Percentiles rank a stretch among this genome's conserved stretches.
Evolutionary conservation across 2,888 invertebrate species (phyloP).

Genomic region (Dasysyrphus tricinctus): DNA sequence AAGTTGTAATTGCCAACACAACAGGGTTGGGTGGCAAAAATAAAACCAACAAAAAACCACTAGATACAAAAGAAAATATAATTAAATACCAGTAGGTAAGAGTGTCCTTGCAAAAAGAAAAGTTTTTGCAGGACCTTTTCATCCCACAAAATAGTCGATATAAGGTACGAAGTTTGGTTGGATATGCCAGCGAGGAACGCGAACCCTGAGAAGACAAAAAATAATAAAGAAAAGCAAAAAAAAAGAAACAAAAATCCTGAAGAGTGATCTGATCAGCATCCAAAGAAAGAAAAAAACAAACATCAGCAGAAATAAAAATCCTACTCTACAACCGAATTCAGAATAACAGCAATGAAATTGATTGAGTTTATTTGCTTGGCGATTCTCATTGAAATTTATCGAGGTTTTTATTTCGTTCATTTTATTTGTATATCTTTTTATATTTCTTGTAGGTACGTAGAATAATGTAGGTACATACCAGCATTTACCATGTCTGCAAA

Average conservation of each 20-base stretch:
- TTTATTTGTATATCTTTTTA: constrained; percentile 53
- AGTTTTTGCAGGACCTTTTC: constrained; percentile 24
- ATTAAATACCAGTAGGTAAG: constrained; percentile 52
- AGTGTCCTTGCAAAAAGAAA: constrained; percentile 41
- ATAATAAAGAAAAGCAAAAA: neutral
- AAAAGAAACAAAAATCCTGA: neutral
- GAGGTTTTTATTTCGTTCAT: constrained; percentile 64
- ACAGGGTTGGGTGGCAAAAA: constrained; percentile 20
- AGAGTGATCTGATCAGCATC: constrained; percentile 7
- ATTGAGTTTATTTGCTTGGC: constrained; percentile 70
- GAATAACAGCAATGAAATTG: constrained; percentile 62
- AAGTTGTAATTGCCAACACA: constrained; percentile 51
- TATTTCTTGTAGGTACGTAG: constrained; percentile 21
- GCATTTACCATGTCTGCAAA: too few relatives aligned
- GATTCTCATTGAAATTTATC: constrained; percentile 67
- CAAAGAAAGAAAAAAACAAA: constrained; percentile 32
- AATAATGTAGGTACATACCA: constrained; percentile 14
- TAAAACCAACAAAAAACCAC: constrained; percentile 18
- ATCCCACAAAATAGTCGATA: neutral
- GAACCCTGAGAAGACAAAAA: constrained; percentile 1
- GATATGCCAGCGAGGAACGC: neutral
- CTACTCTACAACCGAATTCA: constrained; percentile 43
- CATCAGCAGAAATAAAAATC: constrained; percentile 58
- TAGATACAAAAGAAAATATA: constrained; percentile 48
- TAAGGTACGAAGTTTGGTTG: neutral